Conservation (phyloP, 2,797 vertebrate species). For the Furcifer pardalis region DNA sequence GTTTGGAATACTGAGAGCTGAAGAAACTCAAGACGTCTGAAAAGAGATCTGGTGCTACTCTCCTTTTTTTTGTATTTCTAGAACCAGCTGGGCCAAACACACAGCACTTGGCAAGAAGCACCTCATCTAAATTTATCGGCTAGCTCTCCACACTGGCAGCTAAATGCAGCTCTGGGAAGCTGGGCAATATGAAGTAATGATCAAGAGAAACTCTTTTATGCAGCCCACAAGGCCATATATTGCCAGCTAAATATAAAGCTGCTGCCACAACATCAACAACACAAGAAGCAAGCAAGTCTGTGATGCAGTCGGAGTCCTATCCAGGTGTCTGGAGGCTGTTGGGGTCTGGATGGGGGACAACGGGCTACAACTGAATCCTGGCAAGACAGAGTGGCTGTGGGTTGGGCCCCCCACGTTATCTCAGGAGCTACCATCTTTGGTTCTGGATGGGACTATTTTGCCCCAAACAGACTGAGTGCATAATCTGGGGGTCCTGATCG, state of each 20-base stretch:
- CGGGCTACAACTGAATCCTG: no score
- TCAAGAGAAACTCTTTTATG: slow-evolving; percentile 42
- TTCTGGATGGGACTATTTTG: no score
- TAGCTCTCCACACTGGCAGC: slow-evolving; percentile 70
- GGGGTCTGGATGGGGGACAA: no score
- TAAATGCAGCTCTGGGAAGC: slow-evolving; percentile 56
- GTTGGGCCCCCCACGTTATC: no score
- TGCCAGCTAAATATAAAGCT: slow-evolving; percentile 35
- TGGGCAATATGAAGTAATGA: slow-evolving; percentile 62
- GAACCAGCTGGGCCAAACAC: slow-evolving; percentile 48
- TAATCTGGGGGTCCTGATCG: no score
- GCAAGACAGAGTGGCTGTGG: no score
- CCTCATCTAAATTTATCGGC: slow-evolving; percentile 76
- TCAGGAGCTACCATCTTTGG: no score
- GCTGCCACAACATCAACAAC: rapidly evolving
- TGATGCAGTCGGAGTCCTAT: no score
- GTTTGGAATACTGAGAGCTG: neutral
- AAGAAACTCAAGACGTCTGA: rapidly evolving
- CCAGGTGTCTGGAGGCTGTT: no score
- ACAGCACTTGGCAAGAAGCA: slow-evolving; percentile 62
- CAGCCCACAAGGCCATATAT: neutral
- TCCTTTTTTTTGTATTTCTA: slow-evolving; percentile 17
- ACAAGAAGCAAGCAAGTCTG: neutral
- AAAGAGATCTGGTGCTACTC: neutral
- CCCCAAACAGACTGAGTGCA: no score